Evolutionary conservation across 2,797 vertebrate species (phyloP).

Genomic region (Sebastes nivosus): DNA sequence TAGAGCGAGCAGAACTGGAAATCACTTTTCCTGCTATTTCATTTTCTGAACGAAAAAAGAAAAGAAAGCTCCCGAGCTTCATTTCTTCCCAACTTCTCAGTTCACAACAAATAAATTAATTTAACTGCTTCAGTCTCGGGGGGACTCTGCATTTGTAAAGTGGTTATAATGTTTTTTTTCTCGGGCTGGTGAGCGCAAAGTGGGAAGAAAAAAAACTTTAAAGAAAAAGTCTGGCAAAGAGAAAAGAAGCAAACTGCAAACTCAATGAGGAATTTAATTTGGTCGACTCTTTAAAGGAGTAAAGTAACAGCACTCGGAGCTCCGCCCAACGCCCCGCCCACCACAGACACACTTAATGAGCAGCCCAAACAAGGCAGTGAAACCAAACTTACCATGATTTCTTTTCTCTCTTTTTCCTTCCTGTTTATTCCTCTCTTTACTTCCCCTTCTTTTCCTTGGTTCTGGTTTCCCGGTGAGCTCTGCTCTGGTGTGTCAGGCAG

Average conservation of each 20-base stretch:
- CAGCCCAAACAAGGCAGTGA: constrained; percentile 33
- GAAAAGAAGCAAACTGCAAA: background rate
- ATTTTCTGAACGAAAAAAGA: background rate
- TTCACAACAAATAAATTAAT: constrained; percentile 15
- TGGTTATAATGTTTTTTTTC: background rate
- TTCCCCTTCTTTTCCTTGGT: background rate
- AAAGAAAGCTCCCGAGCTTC: constrained; percentile 4
- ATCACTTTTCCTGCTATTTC: constrained; percentile 31
- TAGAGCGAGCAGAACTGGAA: constrained; percentile 11
- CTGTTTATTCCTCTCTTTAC: background rate
- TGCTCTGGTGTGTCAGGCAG: constrained; percentile 54
- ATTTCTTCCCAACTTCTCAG: background rate
- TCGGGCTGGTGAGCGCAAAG: background rate
- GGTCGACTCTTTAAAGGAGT: background rate
- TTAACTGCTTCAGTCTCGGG: background rate
- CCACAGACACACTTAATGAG: constrained; percentile 35
- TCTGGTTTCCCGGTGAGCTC: constrained; percentile 20
- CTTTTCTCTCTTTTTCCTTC: background rate
- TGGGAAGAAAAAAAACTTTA: background rate
- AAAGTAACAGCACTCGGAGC: constrained; percentile 8
- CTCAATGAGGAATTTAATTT: background rate
- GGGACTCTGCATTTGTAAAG: background rate
- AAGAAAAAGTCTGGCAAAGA: background rate
- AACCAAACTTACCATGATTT: constrained; percentile 85
- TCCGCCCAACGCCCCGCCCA: constrained; percentile 45